Base-by-base conservation (phyloP, 2,797 vertebrate genomes). In the Coendou prehensilis region DNA sequence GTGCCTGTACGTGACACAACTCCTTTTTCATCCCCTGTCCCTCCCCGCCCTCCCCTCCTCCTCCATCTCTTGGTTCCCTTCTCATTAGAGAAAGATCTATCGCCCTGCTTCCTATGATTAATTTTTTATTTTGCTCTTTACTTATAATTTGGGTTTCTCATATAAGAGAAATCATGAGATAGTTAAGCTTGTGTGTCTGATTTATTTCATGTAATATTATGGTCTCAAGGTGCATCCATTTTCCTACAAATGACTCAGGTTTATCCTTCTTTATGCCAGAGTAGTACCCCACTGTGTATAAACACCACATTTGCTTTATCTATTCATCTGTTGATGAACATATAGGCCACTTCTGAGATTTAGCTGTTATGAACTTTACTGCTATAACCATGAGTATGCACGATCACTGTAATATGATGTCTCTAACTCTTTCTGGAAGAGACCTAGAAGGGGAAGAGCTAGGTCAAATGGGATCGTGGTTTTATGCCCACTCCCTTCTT, bases 1-100 rank as follows among this genome's bases (percentile, higher is more conserved):
- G 20, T 41, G 37, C 2, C 18, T 71, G 37, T 2, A 10, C 1
- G 0, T n/a, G 15, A 67, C 37, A 2, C 37, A 22, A 0, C 20
- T 41, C 41, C 23, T 41, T 14, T 45, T 73, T n/a, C 33, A 67
- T n/a, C 64, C 33, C 64, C 33, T 2, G 1, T 10, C 11, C 67
- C 8, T 8, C 5, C 1, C 8, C 9, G 6, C 22, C 63, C 10
- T 64, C 20, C 63, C 41, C 9, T 23, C 7, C 37, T 37, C 37
- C 22, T 5, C 22, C 9, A 11, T 10, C 71, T 73, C 41, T 26
- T 45, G 22, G 41, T 23, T 9, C 71, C 41, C 41, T 73, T 13
- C 41, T 0, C 5, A 9, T 45, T 41, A 45, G 22, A 45, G 71
- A 6, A 45, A 37, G 71, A 73, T 73, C 22, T 26, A 20, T 37